Conservation (phyloP, 2,797 vertebrate genomes). For the Pogoniulus pusillus region DNA sequence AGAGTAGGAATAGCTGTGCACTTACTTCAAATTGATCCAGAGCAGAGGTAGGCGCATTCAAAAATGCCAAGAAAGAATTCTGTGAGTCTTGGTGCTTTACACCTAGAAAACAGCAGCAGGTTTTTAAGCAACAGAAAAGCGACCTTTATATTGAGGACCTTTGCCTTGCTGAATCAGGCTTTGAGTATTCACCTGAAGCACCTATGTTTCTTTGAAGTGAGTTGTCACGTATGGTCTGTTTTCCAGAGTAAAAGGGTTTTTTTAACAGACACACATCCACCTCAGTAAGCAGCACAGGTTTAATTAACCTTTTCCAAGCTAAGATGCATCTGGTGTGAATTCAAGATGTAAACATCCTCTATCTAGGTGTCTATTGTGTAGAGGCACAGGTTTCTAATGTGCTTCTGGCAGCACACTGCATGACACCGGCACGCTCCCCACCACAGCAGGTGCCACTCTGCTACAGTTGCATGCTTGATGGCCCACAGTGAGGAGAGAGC, state of each 20-base stretch:
- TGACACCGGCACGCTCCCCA: background rate
- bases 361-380: accelerated
- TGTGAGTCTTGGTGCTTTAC: constrained; percentile 99
- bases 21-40: constrained; percentile 98
- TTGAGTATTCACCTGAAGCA: background rate
- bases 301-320: background rate
- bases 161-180: constrained; percentile 50
- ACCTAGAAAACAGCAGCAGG: constrained; percentile 85
- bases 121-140: constrained; percentile 72
- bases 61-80: constrained; percentile 98
- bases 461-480: accelerated
- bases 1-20: constrained; percentile 44
- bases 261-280: background rate
- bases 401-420: background rate
- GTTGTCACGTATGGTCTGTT: background rate
- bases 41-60: constrained; percentile 94
- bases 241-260: background rate
- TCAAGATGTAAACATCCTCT: background rate
- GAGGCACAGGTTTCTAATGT: background rate
- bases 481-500: accelerated
- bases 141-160: constrained; percentile 62
- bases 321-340: background rate
- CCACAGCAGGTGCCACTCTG: background rate
- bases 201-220: background rate
- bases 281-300: accelerated